Evolutionary conservation across 2,888 invertebrate species (phyloP).

Genomic region (Scrobipalpa costella): DNA sequence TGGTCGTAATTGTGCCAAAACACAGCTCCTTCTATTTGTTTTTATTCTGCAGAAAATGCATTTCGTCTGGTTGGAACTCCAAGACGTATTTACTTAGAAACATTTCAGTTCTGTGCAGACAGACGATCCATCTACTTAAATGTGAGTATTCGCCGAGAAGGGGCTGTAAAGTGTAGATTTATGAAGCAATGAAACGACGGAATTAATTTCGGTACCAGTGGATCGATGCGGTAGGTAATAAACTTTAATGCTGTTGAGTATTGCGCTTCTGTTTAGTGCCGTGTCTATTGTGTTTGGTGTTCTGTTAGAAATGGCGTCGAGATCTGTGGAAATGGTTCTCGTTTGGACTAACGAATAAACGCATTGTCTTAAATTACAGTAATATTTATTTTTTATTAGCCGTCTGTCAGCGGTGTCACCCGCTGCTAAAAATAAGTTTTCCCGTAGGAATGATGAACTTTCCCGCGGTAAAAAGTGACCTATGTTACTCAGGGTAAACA

Average conservation of each 20-base stretch:
- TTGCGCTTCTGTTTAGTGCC: slow-evolving; percentile 11
- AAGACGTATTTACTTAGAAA: slow-evolving; percentile 19
- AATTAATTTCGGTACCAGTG: slow-evolving; percentile 23
- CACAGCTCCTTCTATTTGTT: background rate
- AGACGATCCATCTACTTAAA: slow-evolving; percentile 32
- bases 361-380: no score
- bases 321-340: background rate
- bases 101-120: slow-evolving; percentile 23
- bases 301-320: background rate
- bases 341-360: background rate
- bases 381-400: no score
- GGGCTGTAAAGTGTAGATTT: slow-evolving; percentile 36
- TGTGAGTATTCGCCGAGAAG: slow-evolving; percentile 28
- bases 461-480: no score
- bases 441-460: no score
- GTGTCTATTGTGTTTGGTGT: slow-evolving; percentile 9
- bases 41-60: slow-evolving; percentile 11
- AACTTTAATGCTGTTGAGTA: slow-evolving; percentile 17
- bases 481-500: no score
- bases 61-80: background rate
- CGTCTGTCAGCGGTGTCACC: no score
- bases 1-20: background rate
- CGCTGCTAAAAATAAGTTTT: no score
- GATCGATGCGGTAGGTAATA: slow-evolving; percentile 23
- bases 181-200: slow-evolving; percentile 44